Evolutionary conservation across 2,888 invertebrate species (phyloP).

Genomic region (Caenorhabditis angaria): DNA sequence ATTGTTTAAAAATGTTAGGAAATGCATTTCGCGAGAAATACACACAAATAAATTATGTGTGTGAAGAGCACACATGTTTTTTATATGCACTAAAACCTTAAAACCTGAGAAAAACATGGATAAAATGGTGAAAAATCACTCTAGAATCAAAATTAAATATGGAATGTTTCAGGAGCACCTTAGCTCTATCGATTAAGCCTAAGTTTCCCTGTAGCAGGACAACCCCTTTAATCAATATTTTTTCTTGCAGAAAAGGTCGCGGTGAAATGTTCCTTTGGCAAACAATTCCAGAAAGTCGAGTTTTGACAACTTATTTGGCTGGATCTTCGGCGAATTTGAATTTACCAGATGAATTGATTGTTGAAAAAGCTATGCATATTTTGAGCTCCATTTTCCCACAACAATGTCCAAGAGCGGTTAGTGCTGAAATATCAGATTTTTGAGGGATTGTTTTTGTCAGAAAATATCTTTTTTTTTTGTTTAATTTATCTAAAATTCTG

Average conservation of each 20-base stretch:
- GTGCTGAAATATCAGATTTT: background rate
- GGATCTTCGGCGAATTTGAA: slow-evolving; percentile 17
- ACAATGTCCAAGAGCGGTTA: slow-evolving; percentile 11
- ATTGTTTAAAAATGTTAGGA: too few species aligned
- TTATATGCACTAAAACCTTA: too few species aligned
- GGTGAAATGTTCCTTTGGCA: slow-evolving; percentile 34
- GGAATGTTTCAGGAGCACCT: too few species aligned
- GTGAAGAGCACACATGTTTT: too few species aligned
- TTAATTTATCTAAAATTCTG: background rate
- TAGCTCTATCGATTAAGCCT: too few species aligned
- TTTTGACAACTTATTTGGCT: slow-evolving; percentile 30
- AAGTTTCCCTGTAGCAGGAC: too few species aligned
- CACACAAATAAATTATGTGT: too few species aligned
- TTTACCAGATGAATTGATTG: slow-evolving; percentile 16
- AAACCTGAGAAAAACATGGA: too few species aligned
- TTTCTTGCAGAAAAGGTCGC: slow-evolving; percentile 25
- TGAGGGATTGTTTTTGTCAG: background rate
- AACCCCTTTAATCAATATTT: too few species aligned
- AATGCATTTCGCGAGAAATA: too few species aligned
- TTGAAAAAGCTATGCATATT: slow-evolving; percentile 21
- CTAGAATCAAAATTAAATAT: too few species aligned
- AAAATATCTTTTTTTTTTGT: background rate
- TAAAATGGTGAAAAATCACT: too few species aligned
- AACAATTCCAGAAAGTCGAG: slow-evolving; percentile 23
- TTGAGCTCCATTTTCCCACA: slow-evolving; percentile 21